Evolutionary conservation across 2,113 vertebrate genomes (phyloP).

Genomic region (Pachyramphus minor): DNA sequence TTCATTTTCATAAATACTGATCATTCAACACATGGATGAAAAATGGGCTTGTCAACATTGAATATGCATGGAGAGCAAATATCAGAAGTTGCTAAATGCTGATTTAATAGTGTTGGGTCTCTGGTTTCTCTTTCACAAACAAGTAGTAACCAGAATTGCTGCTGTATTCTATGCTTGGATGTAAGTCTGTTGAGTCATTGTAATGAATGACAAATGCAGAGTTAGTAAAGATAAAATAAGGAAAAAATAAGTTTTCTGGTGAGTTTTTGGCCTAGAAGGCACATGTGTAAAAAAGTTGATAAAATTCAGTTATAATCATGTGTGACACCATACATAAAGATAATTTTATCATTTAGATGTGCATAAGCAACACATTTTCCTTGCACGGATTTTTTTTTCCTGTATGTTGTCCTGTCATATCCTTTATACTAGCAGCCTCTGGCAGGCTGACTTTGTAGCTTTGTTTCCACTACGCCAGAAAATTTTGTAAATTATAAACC

Average conservation of each 20-base stretch:
- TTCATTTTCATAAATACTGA: constrained; percentile 28
- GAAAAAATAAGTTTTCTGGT: not conserved
- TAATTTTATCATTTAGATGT: not conserved
- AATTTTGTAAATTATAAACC: not conserved
- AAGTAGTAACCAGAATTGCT: not conserved
- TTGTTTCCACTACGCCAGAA: not conserved
- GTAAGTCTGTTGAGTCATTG: not conserved
- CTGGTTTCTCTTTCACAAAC: not conserved
- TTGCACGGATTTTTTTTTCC: not conserved
- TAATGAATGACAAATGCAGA: not conserved
- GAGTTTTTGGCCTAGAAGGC: not conserved
- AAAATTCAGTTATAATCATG: not conserved
- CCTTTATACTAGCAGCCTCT: not conserved
- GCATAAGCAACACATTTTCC: not conserved
- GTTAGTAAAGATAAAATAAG: not conserved
- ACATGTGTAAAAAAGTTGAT: not conserved
- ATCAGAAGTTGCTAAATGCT: not conserved
- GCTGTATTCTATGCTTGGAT: not conserved
- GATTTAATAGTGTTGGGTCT: not conserved
- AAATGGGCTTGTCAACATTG: not conserved
- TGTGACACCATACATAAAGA: accelerated
- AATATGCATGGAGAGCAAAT: not conserved
- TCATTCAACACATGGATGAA: not conserved
- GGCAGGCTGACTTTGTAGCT: not conserved
- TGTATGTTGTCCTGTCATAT: not conserved